Base-by-base conservation (phyloP, 2,113 vertebrate species). In the Chitala chitala region DNA sequence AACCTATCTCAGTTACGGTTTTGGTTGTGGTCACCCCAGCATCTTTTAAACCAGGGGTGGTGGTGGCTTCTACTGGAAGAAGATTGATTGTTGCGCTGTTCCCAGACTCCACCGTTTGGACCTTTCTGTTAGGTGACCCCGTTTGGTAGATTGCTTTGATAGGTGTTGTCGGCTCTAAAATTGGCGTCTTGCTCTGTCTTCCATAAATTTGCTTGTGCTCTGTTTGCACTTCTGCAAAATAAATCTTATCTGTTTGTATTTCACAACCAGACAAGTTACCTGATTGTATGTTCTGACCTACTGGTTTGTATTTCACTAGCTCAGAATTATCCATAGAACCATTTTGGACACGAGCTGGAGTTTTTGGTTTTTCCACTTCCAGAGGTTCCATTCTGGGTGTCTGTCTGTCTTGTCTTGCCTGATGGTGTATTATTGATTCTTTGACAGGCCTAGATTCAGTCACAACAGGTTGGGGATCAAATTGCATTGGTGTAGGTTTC, bases 371-470 rank as follows among this genome's bases (percentile, higher is more conserved):
- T 48, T 38, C 53, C 22, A 29, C 40, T 48, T 59, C 69, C 5
- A 29, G 22, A 53, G 31, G 15, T 33, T 61, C 36, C 78, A 7
- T n/a, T 71, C 80, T 77, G 42, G 72, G 33, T 40, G 58, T 84
- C 53, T 46, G 51, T 46, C 59, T 56, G 59, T 65, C 77, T 53
- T 76, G 71, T 7, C 53, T 65, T 0, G n/a, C 56, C 4, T 83
- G 72, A 42, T 74, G 71, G 56, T 48, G 56, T 54, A n/a, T 56
- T 58, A 65, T 1, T 4, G 72, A 79, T 12, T 42, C 29, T 73
- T 44, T 79, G 75, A 64, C 20, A 44, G 69, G 69, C 13, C 87
- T 77, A 3, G 84, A 79, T 65, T 84, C 76, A 78, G 82, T 80
- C 54, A 84, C 75, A 75, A 84, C 82, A 8, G 65, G 46, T 40